A percentile compares a stretch with the other conserved stretches of the same genome.
Conservation (phyloP, 2,888 invertebrate genomes). For the Crepidodera aurea region DNA sequence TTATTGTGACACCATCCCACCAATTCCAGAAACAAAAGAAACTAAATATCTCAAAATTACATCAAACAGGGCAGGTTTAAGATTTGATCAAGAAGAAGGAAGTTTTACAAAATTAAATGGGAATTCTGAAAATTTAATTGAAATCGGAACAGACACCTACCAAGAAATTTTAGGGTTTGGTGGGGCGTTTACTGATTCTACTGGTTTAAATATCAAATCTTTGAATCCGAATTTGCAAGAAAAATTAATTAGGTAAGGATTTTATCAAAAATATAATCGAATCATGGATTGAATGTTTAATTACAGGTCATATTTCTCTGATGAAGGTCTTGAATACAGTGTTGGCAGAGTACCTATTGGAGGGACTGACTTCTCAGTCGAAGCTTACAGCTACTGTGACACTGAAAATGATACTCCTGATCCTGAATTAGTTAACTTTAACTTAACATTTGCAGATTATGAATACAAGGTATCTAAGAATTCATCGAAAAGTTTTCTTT, state of each 20-base stretch:
- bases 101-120: conserved; percentile 3
- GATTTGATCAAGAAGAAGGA: conserved; percentile 49
- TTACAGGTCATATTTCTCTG: conserved; percentile 69
- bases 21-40: conserved; percentile 54
- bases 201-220: conserved; percentile 75
- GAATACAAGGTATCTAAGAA: conserved; percentile 74
- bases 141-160: conserved; percentile 49
- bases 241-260: conserved; percentile 63
- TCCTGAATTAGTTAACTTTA: conserved; percentile 68
- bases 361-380: conserved; percentile 86
- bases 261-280: too few species aligned
- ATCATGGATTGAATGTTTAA: too few species aligned
- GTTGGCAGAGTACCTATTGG: conserved; percentile 84
- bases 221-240: conserved; percentile 66
- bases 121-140: conserved; percentile 25
- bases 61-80: conserved; percentile 67
- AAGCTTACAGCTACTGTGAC: conserved; percentile 79
- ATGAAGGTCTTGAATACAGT: conserved; percentile 78
- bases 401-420: conserved; percentile 53
- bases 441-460: conserved; percentile 72
- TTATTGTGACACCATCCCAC: conserved; percentile 74
- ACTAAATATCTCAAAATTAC: conserved; percentile 65
- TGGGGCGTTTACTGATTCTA: conserved; percentile 78
- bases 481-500: too few species aligned
- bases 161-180: conserved; percentile 86